A percentile compares a stretch with the other conserved stretches of the same genome.
These are phyloP conservation scores for Pantherophis guttatus DNA, from an alignment of 2,113 vertebrate genomes.

Conservation along the genomic window DNA sequence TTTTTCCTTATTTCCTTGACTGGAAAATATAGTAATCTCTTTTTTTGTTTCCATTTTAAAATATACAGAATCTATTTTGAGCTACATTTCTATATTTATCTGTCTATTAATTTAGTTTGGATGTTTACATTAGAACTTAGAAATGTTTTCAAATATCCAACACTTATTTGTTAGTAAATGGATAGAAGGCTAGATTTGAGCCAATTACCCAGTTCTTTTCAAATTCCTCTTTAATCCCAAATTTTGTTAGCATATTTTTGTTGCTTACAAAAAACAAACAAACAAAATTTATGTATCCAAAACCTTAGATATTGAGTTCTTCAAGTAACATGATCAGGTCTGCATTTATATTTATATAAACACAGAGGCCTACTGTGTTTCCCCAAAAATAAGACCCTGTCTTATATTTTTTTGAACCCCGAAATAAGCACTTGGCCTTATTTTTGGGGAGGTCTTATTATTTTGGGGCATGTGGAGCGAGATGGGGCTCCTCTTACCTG, in stretches of 20 bases:
- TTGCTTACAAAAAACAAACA: not conserved
- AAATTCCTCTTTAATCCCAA: not conserved
- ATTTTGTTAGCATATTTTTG: not conserved
- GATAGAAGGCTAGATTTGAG: not conserved
- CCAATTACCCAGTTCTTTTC: not conserved
- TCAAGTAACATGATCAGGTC: not conserved
- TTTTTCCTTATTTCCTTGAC: slow-evolving; percentile 10
- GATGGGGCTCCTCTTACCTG: too few relatives aligned
- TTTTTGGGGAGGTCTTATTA: too few relatives aligned
- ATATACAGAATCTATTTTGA: not conserved
- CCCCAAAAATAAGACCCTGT: too few relatives aligned
- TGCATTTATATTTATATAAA: not conserved
- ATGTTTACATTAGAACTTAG: not conserved
- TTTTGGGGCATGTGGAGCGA: too few relatives aligned
- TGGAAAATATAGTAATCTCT: not conserved
- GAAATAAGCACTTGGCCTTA: too few relatives aligned
- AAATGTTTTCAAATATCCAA: not conserved
- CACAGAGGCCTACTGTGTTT: too few relatives aligned
- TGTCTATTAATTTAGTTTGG: not conserved
- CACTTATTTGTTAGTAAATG: not conserved
- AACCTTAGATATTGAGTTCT: not conserved
- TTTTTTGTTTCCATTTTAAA: not conserved
- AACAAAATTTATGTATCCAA: not conserved
- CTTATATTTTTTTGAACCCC: too few relatives aligned
- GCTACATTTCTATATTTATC: not conserved